A percentile compares a stretch with the other conserved stretches of the same genome.
These are phyloP conservation scores for Coccyzus lansbergi DNA, from an alignment of 2,797 vertebrate genomes.

Conservation along the genomic window DNA sequence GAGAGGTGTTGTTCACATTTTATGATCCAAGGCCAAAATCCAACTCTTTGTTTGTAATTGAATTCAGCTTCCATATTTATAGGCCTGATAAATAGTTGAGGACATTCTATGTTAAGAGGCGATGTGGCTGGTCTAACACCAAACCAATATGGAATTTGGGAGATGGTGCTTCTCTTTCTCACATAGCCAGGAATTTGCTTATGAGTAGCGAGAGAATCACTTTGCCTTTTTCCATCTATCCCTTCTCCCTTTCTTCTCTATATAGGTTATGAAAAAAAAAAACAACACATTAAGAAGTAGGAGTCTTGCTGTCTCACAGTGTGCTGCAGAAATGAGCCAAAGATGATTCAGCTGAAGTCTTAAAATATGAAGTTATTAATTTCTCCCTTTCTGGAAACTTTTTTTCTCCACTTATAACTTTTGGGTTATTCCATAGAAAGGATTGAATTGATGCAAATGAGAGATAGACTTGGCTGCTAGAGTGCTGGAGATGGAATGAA, in stretches of 20 bases:
- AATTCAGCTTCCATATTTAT: background rate
- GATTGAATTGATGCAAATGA: background rate
- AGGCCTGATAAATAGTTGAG: background rate
- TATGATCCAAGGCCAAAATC: background rate
- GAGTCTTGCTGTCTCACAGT: background rate
- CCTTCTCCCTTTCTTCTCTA: background rate
- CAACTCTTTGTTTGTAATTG: background rate
- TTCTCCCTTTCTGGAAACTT: background rate
- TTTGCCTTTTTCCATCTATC: background rate
- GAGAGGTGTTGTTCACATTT: background rate
- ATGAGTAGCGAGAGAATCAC: background rate
- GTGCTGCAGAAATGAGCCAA: background rate
- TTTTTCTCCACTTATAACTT: background rate
- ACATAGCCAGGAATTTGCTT: background rate
- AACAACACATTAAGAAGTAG: fast-evolving
- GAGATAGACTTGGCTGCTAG: background rate
- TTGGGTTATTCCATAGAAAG: background rate
- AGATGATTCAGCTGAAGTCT: background rate
- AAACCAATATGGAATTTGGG: background rate
- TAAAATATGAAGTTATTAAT: background rate
- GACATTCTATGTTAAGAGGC: background rate
- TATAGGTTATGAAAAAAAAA: background rate
- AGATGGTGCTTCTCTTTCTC: background rate
- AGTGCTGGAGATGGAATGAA: background rate
- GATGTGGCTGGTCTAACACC: background rate